phyloP scores from a whole-genome alignment of 1,140 invertebrate genomes.

The Paraescarpia echinospica region DNA sequence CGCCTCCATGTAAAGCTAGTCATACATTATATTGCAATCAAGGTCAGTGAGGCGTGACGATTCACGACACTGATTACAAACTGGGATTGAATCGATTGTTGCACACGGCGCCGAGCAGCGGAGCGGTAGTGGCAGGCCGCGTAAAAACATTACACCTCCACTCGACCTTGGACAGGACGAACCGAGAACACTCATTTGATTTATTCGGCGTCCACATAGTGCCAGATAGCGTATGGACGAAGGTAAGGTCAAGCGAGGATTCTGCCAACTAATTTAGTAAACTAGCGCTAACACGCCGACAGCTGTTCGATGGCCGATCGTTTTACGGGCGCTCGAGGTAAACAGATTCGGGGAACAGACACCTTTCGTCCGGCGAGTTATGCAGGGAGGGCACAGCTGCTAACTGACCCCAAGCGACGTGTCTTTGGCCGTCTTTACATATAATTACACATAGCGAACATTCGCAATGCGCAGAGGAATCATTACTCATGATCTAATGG shows the following conservation, averaged over 20 bases:
- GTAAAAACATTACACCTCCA: not conserved
- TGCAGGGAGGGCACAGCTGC: not conserved
- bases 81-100: not conserved
- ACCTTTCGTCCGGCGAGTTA: not conserved
- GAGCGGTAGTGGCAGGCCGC: not conserved
- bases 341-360: not conserved
- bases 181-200: not conserved
- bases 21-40: not conserved
- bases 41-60: not conserved
- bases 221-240: not conserved
- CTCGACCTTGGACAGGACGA: not conserved
- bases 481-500: not conserved
- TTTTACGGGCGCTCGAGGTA: not conserved
- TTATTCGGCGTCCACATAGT: not conserved
- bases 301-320: not conserved
- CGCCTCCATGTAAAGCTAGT: not conserved
- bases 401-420: not conserved
- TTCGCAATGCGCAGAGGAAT: not conserved
- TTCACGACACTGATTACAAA: not conserved
- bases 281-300: not conserved
- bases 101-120: not conserved
- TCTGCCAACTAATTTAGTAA: not conserved
- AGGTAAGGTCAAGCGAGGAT: not conserved
- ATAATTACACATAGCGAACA: not conserved
- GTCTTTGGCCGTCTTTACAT: not conserved